A percentile compares a stretch with the other conserved stretches of the same genome.
These are phyloP conservation scores for Eurois occulta DNA, from an alignment of 2,888 invertebrate genomes.

Conservation along the genomic window DNA sequence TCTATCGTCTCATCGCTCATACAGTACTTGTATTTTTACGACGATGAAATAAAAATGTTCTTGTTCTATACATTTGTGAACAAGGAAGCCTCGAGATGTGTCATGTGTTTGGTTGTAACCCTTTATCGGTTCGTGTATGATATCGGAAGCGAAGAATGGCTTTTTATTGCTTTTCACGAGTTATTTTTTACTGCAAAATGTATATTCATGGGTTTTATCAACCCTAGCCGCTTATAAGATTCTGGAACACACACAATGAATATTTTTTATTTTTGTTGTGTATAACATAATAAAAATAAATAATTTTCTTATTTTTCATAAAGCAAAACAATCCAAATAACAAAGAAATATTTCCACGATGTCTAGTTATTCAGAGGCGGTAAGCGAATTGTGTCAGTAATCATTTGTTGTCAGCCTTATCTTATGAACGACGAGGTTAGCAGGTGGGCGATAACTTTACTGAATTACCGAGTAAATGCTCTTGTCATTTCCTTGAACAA, in stretches of 20 bases:
- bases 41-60: slow-evolving; percentile 66
- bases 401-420: slow-evolving; percentile 70
- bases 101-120: slow-evolving; percentile 17
- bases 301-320: neutral
- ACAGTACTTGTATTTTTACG: slow-evolving; percentile 70
- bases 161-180: slow-evolving; percentile 22
- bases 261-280: neutral
- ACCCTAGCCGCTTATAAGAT: neutral
- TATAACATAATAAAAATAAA: neutral
- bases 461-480: slow-evolving; percentile 42
- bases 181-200: neutral
- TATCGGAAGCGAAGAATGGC: neutral
- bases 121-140: slow-evolving; percentile 15
- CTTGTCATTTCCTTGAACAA: slow-evolving; percentile 31
- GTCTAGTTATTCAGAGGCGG: slow-evolving; percentile 32
- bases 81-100: slow-evolving; percentile 24
- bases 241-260: neutral
- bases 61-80: slow-evolving; percentile 34
- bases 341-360: slow-evolving; percentile 13
- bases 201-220: neutral
- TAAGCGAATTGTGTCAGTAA: slow-evolving; percentile 56
- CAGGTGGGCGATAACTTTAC: slow-evolving; percentile 52
- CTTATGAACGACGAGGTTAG: slow-evolving; percentile 42
- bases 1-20: slow-evolving; percentile 76
- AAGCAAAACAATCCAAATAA: slow-evolving; percentile 3